A percentile compares a stretch with the other conserved stretches of the same genome.
Conservation (phyloP, 2,797 vertebrate species). For the Notamacropus eugenii region DNA sequence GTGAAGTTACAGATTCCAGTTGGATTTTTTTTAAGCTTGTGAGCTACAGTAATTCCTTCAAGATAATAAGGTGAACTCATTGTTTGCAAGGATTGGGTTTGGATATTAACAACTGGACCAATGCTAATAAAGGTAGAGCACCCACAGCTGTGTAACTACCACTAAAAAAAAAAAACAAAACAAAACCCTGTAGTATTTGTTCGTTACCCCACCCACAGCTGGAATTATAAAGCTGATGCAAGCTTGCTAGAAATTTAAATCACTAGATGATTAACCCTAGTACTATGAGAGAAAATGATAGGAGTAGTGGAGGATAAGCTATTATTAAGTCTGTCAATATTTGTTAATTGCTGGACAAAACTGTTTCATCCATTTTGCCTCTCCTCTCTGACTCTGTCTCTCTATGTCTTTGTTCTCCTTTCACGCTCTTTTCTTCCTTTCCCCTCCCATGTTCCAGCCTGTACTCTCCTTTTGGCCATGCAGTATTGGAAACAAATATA, state of each 20-base stretch:
- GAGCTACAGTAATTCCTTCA: constrained; percentile 17
- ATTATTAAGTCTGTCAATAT: constrained; percentile 71
- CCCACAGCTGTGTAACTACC: constrained; percentile 17
- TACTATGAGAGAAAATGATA: constrained; percentile 53
- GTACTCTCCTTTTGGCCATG: neutral
- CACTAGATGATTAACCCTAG: constrained; percentile 31
- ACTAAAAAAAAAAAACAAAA: constrained; percentile 43
- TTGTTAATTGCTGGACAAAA: constrained; percentile 60
- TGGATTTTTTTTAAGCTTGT: constrained; percentile 15
- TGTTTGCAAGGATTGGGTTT: neutral
- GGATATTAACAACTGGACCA: constrained; percentile 17
- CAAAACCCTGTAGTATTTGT: constrained; percentile 32
- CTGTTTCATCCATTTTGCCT: constrained; percentile 1
- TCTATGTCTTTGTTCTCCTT: neutral
- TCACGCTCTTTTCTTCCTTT: neutral
- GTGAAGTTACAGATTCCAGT: neutral
- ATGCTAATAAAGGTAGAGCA: constrained; percentile 7
- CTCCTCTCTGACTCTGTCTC: neutral
- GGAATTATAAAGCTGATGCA: constrained; percentile 30
- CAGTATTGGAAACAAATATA: neutral
- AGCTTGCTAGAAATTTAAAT: constrained; percentile 35
- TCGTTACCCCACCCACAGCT: constrained; percentile 14
- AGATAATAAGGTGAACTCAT: constrained; percentile 39
- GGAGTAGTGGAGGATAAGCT: constrained; percentile 72
- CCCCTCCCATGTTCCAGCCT: neutral